Base-by-base conservation (phyloP, 2,888 invertebrate species). In the Platynereis dumerilii region DNA sequence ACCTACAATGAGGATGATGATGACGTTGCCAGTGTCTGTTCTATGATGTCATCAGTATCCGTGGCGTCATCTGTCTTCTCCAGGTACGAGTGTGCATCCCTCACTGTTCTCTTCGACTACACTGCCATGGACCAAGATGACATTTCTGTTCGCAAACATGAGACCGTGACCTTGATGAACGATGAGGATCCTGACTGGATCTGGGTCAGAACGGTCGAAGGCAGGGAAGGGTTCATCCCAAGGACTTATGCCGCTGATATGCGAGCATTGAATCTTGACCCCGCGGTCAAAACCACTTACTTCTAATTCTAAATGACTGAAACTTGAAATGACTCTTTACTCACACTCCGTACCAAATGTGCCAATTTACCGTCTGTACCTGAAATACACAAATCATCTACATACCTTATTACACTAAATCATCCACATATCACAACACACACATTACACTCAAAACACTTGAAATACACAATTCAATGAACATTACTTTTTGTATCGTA, bases 111-210 rank as follows among this genome's bases (percentile, higher is more conserved):
- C 7, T 48, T 48, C 22, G 48, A 48, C 48, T 48, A 48, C 22
- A 22, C n/a, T 48, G 48, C 48, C 5, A n/a, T 20, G 22, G 48
- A 48, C 22, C 20, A 48, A 22, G 22, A 48, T 48, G 48, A 48
- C 48, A 22, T 48, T 22, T 20, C 48, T 20, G 48, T 48, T n/a
- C 22, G 48, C 17, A n/a, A 48, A 20, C 20, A 22, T n/a, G 48
- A 48, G 7, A 22, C 22, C 7, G 22, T 48, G 5, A 48, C 22
- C 7, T 48, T 48, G 22, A 10, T 48, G 48, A 48, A 48, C 17
- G 48, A 48, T n/a, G 48, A 48, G n/a, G 48, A 48, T 48, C 48
- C 48, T 48, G 48, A 48, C 17, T 48, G 48, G 48, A n/a, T 48
- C 7, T 48, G 48, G 48, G 48, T 48, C 20, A 5, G n/a, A 48